Base-by-base conservation (phyloP, 2,888 invertebrate species). In the Heliconius sara region DNA sequence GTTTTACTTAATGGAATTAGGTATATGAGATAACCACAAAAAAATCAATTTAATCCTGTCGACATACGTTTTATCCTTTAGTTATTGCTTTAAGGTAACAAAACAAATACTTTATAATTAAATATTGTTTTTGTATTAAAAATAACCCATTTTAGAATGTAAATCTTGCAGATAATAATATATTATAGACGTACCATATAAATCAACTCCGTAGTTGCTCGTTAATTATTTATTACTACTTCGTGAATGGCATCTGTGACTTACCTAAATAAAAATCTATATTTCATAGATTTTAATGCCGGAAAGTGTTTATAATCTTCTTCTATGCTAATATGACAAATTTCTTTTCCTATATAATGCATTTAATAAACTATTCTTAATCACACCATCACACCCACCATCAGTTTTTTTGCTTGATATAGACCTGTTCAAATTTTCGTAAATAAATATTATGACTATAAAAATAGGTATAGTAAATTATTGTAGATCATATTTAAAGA, bases 1-100 rank as follows among this genome's bases (percentile, higher is more conserved):
- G 85, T 85, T 86, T 84, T 81, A 83, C 82, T 81, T 85, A 86
- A 86, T 87, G 84, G 83, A 83, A 84, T 83, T 82, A 34, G 34
- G 9, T 9, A 84, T 83, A 79, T 78, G 73, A 83, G 81, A 80
- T 57, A 70, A 80, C 66, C 78, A 84, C 79, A 83, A 82, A 85
- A 83, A 81, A 71, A 77, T 74, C 80, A 39, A 73, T 72, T 65
- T 34, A 65, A 60, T 68, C 75, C 52, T 78, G 57, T 82, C 57
- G 57, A 9, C 57, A 60, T 60, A 60, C 57, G n/a, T 60, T 70
- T n/a, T 67, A 52, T 73, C 63, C 67, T 66, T 79, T 57, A 80
- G 65, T 84, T 83, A 81, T 72, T 80, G 76, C 82, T 80, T 76
- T 47, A 47, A 47, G 47, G 47, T 60, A 60, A 47, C 71, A 72